These are phyloP conservation scores for Megalops cyprinoides DNA, from an alignment of 2,797 vertebrate genomes.

Conservation along the genomic window DNA sequence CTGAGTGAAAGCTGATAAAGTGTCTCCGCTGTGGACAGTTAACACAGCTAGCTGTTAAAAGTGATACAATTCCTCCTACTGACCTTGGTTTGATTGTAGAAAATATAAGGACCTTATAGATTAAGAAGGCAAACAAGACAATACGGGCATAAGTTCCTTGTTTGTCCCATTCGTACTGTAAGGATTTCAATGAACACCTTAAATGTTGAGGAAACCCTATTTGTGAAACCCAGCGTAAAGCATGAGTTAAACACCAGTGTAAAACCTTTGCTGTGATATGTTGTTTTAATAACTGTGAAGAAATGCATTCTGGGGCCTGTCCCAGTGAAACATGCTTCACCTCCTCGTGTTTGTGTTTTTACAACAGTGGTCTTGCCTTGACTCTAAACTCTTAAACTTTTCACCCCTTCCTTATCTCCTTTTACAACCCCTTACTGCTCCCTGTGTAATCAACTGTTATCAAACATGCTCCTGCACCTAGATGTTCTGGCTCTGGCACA, in stretches of 20 bases:
- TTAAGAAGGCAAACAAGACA: background rate
- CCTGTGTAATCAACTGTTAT: slow-evolving; percentile 23
- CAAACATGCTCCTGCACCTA: background rate
- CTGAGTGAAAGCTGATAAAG: background rate
- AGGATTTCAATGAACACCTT: background rate
- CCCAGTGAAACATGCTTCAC: background rate
- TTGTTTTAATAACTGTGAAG: background rate
- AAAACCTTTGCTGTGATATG: background rate
- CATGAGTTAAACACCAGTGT: background rate
- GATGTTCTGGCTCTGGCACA: background rate
- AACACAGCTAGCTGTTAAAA: background rate
- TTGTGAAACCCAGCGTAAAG: background rate
- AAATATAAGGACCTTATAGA: background rate
- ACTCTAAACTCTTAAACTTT: slow-evolving; percentile 54
- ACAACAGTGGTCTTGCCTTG: slow-evolving; percentile 20
- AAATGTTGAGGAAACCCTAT: background rate
- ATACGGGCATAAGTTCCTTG: background rate
- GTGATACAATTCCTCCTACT: background rate
- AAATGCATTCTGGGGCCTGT: background rate
- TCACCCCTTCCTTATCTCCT: slow-evolving; percentile 52
- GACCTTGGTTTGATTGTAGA: background rate
- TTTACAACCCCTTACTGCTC: slow-evolving; percentile 50
- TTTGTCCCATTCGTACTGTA: background rate
- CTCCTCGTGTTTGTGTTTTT: background rate
- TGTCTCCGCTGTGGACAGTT: background rate